Percentiles rank a stretch among this genome's conserved stretches.
phyloP scores from a whole-genome alignment of 1,140 invertebrate genomes.

The Laupala kohalensis region DNA sequence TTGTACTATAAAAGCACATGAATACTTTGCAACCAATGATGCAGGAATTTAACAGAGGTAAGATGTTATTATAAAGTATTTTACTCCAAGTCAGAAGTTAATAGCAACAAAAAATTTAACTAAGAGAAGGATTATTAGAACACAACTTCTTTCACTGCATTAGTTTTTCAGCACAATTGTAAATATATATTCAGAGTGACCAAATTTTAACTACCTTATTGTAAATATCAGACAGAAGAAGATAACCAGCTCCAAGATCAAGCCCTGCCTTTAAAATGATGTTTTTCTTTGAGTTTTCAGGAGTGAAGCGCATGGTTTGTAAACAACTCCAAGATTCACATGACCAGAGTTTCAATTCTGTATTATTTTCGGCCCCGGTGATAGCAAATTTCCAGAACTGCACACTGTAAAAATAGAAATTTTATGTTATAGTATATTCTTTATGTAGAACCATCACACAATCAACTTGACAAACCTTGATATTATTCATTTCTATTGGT shows the following conservation, averaged over 20 bases:
- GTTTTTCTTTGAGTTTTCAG: conserved; percentile 19
- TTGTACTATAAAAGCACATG: no score
- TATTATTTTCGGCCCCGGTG: conserved; percentile 79
- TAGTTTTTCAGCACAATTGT: background rate
- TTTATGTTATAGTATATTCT: no score
- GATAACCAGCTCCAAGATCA: conserved; percentile 66
- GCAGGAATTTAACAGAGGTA: no score
- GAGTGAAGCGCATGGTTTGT: conserved; percentile 65
- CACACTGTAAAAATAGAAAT: conserved; percentile 39
- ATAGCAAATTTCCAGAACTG: conserved; percentile 91
- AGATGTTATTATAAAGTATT: no score
- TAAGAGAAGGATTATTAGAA: no score
- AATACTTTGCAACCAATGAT: no score
- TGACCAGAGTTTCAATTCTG: conserved; percentile 85
- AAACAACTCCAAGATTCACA: conserved; percentile 86
- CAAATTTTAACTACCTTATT: conserved; percentile 32
- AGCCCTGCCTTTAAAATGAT: conserved; percentile 58
- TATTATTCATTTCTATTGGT: no score
- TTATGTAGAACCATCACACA: no score
- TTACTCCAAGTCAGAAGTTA: no score
- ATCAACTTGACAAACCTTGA: no score
- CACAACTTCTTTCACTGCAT: background rate
- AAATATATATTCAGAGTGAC: conserved; percentile 46
- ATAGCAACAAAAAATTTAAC: no score
- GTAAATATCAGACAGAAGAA: conserved; percentile 73